Evolutionary conservation across 2,113 vertebrate genomes (phyloP).

Genomic region (Atherinomorus stipes): DNA sequence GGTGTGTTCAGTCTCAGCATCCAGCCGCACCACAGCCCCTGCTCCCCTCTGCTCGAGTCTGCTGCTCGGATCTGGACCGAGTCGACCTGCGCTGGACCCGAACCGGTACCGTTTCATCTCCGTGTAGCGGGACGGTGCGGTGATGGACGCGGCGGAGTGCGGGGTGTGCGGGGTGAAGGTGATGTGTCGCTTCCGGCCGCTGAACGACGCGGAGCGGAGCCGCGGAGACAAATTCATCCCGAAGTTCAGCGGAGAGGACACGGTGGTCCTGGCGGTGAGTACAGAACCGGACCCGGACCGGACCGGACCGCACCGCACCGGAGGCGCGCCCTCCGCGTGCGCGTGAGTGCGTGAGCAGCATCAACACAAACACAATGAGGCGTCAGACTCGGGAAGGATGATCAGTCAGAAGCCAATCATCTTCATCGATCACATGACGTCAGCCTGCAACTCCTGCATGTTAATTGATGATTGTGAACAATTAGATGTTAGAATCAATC

Average conservation of each 20-base stretch:
- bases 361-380: background rate
- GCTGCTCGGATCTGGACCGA: background rate
- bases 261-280: slow-evolving; percentile 90
- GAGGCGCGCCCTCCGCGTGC: background rate
- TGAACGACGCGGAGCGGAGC: slow-evolving; percentile 89
- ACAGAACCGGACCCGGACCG: background rate
- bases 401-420: background rate
- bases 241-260: slow-evolving; percentile 93
- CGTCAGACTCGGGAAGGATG: background rate
- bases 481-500: no score
- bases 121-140: background rate
- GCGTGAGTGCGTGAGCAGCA: no score
- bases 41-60: no score
- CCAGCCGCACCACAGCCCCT: background rate
- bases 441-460: no score
- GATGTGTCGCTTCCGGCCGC: slow-evolving; percentile 94
- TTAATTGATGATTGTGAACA: no score
- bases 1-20: slow-evolving; percentile 34
- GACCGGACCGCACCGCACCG: background rate
- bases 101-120: background rate
- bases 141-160: slow-evolving; percentile 89
- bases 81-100: background rate
- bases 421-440: no score
- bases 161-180: slow-evolving; percentile 95
- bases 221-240: slow-evolving; percentile 92